Percentiles rank a stretch among this genome's conserved stretches.
Evolutionary conservation across 2,888 invertebrate genomes (phyloP).

Genomic region (Crioceris asparagi): DNA sequence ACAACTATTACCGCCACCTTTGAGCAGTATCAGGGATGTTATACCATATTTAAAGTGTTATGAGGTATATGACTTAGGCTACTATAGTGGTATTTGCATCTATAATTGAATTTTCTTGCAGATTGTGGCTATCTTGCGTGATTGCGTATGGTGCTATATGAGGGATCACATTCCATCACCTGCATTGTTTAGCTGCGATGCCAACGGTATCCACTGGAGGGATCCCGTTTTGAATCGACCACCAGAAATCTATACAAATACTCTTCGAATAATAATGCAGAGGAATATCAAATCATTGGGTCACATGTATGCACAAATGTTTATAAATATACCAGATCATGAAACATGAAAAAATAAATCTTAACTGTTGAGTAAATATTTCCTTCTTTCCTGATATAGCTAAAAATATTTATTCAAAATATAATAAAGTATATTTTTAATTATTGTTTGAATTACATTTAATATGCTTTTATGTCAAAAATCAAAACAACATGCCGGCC

Average conservation of each 20-base stretch:
- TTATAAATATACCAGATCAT: constrained; percentile 37
- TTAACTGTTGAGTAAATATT: too few species aligned
- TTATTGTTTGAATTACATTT: too few species aligned
- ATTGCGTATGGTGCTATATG: constrained; percentile 84
- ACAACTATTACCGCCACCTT: constrained; percentile 73
- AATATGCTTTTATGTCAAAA: too few species aligned
- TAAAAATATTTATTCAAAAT: too few species aligned
- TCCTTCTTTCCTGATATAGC: too few species aligned
- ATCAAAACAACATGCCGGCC: too few species aligned
- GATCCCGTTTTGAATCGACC: constrained; percentile 62
- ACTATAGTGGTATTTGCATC: too few species aligned
- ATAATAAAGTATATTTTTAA: too few species aligned
- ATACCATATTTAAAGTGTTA: constrained; percentile 61
- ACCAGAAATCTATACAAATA: constrained; percentile 66
- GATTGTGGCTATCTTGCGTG: constrained; percentile 70
- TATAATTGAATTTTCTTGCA: constrained; percentile 37
- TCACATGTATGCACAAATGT: constrained; percentile 66
- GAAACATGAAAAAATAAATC: too few species aligned
- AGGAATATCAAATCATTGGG: constrained; percentile 68
- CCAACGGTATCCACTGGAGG: constrained; percentile 63
- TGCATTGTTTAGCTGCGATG: constrained; percentile 60
- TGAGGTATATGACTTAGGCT: constrained; percentile 51
- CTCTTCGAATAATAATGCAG: constrained; percentile 66
- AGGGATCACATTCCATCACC: constrained; percentile 83
- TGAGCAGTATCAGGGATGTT: constrained; percentile 65